Conservation (phyloP, 2,888 invertebrate species). For the Idaea straminata region DNA sequence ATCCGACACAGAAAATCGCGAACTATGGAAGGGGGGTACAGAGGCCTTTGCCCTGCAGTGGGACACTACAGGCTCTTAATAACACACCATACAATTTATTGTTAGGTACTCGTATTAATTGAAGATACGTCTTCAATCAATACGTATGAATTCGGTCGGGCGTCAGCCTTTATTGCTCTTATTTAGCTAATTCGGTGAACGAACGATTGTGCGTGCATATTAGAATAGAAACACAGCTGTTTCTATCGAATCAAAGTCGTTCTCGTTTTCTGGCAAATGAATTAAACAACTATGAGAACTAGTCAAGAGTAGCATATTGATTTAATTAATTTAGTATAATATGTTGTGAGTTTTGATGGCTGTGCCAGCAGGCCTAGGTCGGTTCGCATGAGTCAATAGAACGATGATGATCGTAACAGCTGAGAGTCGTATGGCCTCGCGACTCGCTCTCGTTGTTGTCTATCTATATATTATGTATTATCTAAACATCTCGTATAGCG, state of each 20-base stretch:
- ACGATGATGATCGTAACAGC: slow-evolving; percentile 64
- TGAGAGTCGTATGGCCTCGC: slow-evolving; percentile 52
- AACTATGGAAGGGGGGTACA: too few relatives aligned
- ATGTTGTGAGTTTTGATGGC: slow-evolving; percentile 34
- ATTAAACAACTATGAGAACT: slow-evolving; percentile 13
- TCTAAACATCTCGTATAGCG: slow-evolving; percentile 44
- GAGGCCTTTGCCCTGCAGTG: too few relatives aligned
- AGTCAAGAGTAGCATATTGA: not conserved
- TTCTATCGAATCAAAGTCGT: slow-evolving; percentile 19
- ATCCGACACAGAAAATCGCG: too few relatives aligned
- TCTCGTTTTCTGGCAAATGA: slow-evolving; percentile 1
- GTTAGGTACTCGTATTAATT: too few relatives aligned
- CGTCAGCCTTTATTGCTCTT: slow-evolving; percentile 34
- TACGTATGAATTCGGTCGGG: too few relatives aligned
- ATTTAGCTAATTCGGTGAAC: slow-evolving; percentile 42
- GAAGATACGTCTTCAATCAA: too few relatives aligned
- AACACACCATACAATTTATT: too few relatives aligned
- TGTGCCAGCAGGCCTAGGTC: slow-evolving; percentile 39
- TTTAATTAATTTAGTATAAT: slow-evolving; percentile 8
- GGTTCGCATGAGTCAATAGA: slow-evolving; percentile 40
- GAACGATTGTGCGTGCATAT: slow-evolving; percentile 39
- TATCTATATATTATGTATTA: slow-evolving; percentile 23
- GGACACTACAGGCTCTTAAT: too few relatives aligned
- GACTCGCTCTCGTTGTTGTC: slow-evolving; percentile 37
- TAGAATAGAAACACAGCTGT: slow-evolving; percentile 36